Percentiles rank a stretch among this genome's conserved stretches.
These are phyloP conservation scores for Drosophila atripex DNA, from an alignment of 2,888 invertebrate genomes.

Conservation along the genomic window DNA sequence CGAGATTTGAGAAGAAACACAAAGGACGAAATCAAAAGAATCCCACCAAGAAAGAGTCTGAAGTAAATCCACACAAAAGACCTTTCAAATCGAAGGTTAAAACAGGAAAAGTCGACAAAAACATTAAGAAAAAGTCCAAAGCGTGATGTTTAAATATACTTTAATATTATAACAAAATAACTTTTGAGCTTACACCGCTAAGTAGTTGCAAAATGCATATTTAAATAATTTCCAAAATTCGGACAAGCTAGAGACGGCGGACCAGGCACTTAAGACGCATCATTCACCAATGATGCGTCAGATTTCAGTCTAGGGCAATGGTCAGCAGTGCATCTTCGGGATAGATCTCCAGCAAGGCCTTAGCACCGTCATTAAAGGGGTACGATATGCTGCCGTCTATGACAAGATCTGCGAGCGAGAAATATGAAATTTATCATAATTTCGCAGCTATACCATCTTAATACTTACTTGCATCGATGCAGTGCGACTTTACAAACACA, in stretches of 20 bases:
- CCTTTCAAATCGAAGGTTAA: background rate
- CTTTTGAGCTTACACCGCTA: constrained; percentile 68
- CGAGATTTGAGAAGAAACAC: constrained; percentile 75
- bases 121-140: constrained; percentile 29
- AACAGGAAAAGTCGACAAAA: background rate
- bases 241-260: constrained; percentile 43
- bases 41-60: background rate
- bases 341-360: constrained; percentile 91
- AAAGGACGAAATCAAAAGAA: background rate
- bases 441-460: too few species aligned
- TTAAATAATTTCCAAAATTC: constrained; percentile 60
- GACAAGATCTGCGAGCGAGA: constrained; percentile 88
- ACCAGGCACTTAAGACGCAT: constrained; percentile 50
- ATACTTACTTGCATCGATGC: constrained; percentile 90
- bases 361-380: constrained; percentile 96
- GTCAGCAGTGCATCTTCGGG: constrained; percentile 95
- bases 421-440: background rate
- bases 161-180: constrained; percentile 54
- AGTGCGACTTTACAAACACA: constrained; percentile 93
- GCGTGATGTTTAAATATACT: constrained; percentile 34
- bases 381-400: constrained; percentile 97
- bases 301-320: constrained; percentile 84
- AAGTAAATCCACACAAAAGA: constrained; percentile 17
- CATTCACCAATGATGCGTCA: constrained; percentile 7
- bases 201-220: constrained; percentile 60